Base-by-base conservation (phyloP, 2,113 vertebrate genomes). In the Tapirus terrestris region DNA sequence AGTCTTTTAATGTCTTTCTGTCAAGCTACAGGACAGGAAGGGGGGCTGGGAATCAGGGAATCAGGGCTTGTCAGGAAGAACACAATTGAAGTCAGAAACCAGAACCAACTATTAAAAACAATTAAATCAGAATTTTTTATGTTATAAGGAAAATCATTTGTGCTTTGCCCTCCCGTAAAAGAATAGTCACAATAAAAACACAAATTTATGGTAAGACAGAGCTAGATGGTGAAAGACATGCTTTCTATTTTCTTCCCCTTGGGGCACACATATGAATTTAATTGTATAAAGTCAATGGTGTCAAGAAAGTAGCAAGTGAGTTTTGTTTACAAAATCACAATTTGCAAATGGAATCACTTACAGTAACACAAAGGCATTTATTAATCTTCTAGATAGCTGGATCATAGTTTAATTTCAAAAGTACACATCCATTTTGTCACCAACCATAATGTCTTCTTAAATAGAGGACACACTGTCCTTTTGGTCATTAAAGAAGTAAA, bases 61-160 rank as follows among this genome's bases (percentile, higher is more conserved):
- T 29, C 70, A 51, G 39, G 27, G 33, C 82, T 92, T 96, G 86
- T 96, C 95, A 96, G 84, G 27, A 96, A 96, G 86, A 92, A 94
- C 3, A 56, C 63, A 75, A n/a, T 0, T 76, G 45, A 96, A 92
- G 90, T 83, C 70, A 95, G 82, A 94, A 98, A 86, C 29, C 92
- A 97, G 79, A 92, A 92, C 89, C 75, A 79, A 89, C 92, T 89
- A 80, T 76, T 89, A 86, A 87, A 96, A 93, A 94, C 79, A 98
- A 97, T 96, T 94, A 97, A 87, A 58, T 93, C 23, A 61, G 68
- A 79, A 51, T 60, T 72, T 61, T 94, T 85, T 83, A 73, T 87
- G 82, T 79, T 95, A 93, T 51, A 53, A 80, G 73, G 73, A 75
- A 91, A 95, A 87, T 72, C 89, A 97, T 75, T 96, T 79, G 94